Percentiles rank a stretch among this genome's conserved stretches.
These are phyloP conservation scores for Leptodirus hochenwartii DNA, from an alignment of 2,888 invertebrate genomes.

Conservation along the genomic window DNA sequence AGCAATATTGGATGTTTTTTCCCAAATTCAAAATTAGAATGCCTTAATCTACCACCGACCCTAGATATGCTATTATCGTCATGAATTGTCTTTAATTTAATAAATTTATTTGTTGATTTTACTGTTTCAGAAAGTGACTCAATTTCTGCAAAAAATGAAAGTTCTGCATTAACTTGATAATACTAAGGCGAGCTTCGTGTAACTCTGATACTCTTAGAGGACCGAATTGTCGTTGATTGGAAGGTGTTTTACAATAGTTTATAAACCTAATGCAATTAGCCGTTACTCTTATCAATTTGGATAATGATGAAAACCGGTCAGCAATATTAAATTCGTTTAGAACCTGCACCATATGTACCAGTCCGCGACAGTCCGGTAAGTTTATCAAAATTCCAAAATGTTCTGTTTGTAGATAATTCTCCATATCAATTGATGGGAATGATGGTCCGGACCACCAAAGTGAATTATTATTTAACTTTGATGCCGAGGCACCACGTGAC, in stretches of 20 bases:
- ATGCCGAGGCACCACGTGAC: not conserved
- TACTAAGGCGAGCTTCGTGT: too few species aligned
- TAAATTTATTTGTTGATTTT: not conserved
- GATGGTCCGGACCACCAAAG: conserved; percentile 1
- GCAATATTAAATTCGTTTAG: too few species aligned
- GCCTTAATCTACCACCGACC: conserved; percentile 12
- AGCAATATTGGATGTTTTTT: conserved; percentile 12
- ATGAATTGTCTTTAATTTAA: conserved; percentile 3
- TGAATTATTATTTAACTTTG: not conserved
- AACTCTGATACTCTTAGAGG: too few species aligned
- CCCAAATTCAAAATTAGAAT: conserved; percentile 8
- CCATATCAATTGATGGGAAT: not conserved
- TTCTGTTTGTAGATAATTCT: not conserved
- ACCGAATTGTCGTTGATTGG: not conserved
- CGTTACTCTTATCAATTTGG: not conserved
- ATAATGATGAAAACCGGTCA: too few species aligned
- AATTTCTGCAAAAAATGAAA: not conserved
- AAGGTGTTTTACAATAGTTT: not conserved
- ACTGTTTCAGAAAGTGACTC: not conserved
- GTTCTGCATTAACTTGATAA: too few species aligned
- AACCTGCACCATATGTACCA: too few species aligned
- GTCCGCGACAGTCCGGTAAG: too few species aligned
- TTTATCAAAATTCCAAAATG: not conserved
- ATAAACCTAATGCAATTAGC: not conserved
- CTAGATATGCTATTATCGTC: conserved; percentile 10